Evolutionary conservation across 2,888 invertebrate species (phyloP).

Genomic region (Oegoconia quadripuncta): DNA sequence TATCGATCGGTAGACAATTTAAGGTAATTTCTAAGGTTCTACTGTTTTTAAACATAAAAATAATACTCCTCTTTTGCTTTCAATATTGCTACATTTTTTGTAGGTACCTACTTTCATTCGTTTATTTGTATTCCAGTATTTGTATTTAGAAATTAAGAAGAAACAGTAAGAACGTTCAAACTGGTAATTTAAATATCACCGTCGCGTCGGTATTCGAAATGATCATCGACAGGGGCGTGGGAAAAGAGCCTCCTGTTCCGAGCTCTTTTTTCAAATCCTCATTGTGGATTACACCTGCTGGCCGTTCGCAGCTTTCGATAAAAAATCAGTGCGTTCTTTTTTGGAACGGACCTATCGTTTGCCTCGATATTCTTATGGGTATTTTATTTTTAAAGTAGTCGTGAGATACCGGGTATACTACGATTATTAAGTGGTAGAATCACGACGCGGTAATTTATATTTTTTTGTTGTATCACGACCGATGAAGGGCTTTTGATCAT

Average conservation of each 20-base stretch:
- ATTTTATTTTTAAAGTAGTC: conserved; percentile 72
- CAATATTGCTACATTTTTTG: too few relatives aligned
- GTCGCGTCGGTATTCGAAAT: conserved; percentile 57
- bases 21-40: too few relatives aligned
- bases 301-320: conserved; percentile 74
- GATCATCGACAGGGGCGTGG: conserved; percentile 68
- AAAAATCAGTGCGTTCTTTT: conserved; percentile 69
- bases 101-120: too few relatives aligned
- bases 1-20: too few relatives aligned
- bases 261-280: conserved; percentile 71
- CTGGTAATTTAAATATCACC: conserved; percentile 39
- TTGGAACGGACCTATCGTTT: conserved; percentile 56
- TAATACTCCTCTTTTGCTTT: too few relatives aligned
- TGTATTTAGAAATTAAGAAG: too few relatives aligned
- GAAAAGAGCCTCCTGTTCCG: conserved; percentile 76
- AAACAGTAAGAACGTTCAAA: too few relatives aligned
- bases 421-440: conserved; percentile 75
- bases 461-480: conserved; percentile 57
- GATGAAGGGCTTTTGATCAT: conserved; percentile 70
- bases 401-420: conserved; percentile 71
- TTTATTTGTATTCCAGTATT: too few relatives aligned
- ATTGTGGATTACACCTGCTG: conserved; percentile 76
- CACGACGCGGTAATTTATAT: conserved; percentile 61
- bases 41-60: too few relatives aligned
- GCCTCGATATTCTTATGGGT: conserved; percentile 51